These are phyloP conservation scores for Epizoanthus rinbou DNA, from an alignment of 92 coral and sea anemone genomes.

Conservation along the genomic window DNA sequence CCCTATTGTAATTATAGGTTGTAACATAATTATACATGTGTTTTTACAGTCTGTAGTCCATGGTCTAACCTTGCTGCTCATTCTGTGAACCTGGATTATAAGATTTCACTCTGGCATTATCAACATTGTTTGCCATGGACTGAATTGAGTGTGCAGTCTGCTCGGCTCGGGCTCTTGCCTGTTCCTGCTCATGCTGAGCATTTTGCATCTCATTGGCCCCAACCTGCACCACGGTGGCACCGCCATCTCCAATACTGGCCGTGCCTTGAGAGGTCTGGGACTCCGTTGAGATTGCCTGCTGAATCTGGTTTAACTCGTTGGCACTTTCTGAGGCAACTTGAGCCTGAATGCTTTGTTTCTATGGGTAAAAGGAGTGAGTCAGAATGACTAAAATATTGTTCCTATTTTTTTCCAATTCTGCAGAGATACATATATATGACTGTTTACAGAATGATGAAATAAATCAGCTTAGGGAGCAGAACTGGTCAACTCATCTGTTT, in stretches of 20 bases:
- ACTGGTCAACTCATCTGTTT: no score
- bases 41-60: neutral
- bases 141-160: conserved; percentile 26
- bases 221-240: conserved; percentile 84
- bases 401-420: neutral
- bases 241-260: conserved; percentile 81
- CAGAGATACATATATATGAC: no score
- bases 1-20: neutral
- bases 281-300: conserved; percentile 94
- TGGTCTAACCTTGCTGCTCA: conserved; percentile 18
- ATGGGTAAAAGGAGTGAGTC: neutral
- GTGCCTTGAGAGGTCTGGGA: conserved; percentile 97
- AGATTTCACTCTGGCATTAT: conserved; percentile 47
- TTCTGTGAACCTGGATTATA: conserved; percentile 27
- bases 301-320: conserved; percentile 92
- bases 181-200: conserved; percentile 14
- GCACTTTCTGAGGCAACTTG: conserved; percentile 99
- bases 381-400: neutral
- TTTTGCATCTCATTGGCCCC: conserved; percentile 33
- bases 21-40: neutral
- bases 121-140: conserved; percentile 39
- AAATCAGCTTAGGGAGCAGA: no score
- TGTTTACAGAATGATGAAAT: no score
- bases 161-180: conserved; percentile 52
- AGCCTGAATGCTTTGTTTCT: conserved; percentile 96